Evolutionary conservation across 1,140 invertebrate genomes (phyloP).

Genomic region (Drosophila ananassae): DNA sequence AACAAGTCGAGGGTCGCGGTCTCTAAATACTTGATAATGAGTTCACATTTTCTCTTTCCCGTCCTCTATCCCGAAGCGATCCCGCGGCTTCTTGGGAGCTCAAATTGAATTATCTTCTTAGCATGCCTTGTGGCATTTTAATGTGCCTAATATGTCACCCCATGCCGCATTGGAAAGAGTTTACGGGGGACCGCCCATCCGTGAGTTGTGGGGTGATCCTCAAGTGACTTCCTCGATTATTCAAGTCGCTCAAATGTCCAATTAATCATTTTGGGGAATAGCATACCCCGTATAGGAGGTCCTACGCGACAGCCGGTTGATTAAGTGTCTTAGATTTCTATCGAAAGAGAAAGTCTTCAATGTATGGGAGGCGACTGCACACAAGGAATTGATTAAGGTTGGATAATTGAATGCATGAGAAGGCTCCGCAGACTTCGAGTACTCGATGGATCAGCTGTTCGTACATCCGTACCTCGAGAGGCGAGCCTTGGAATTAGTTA

Average conservation of each 20-base stretch:
- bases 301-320: constrained; percentile 62
- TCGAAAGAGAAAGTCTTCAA: constrained; percentile 6
- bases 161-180: constrained; percentile 52
- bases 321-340: constrained; percentile 48
- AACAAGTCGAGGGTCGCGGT: constrained; percentile 67
- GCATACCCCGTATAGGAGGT: not conserved
- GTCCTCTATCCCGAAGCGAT: constrained; percentile 25
- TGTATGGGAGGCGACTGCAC: constrained; percentile 4
- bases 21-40: constrained; percentile 74
- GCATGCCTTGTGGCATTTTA: constrained; percentile 73
- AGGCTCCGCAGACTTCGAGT: not conserved
- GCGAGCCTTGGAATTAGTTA: too few relatives aligned
- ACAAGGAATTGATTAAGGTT: constrained; percentile 42
- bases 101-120: constrained; percentile 68
- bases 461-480: not conserved
- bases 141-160: constrained; percentile 77
- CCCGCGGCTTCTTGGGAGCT: constrained; percentile 23
- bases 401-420: not conserved
- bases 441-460: not conserved
- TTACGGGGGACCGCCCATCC: constrained; percentile 67
- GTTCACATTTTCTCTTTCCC: constrained; percentile 55
- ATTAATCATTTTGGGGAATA: constrained; percentile 65
- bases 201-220: constrained; percentile 34
- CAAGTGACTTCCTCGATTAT: constrained; percentile 54
- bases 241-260: constrained; percentile 66